These are phyloP conservation scores for Quadriops clusia DNA, from an alignment of 2,888 invertebrate genomes.

Conservation along the genomic window DNA sequence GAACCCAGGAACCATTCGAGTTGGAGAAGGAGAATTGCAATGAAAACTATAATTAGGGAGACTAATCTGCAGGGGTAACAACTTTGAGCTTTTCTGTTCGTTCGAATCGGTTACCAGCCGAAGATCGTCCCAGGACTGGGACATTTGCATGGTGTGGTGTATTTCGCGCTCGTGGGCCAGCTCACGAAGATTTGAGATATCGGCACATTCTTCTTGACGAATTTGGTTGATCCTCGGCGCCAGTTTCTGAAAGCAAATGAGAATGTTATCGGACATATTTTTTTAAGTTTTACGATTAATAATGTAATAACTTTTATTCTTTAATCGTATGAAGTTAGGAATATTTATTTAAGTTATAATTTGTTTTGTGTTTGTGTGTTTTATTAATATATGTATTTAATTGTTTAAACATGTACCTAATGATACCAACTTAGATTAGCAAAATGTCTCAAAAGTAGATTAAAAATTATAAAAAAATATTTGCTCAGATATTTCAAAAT, in stretches of 20 bases:
- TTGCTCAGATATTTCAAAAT: too few relatives aligned
- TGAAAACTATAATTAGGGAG: constrained; percentile 33
- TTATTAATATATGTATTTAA: too few relatives aligned
- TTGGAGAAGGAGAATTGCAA: constrained; percentile 34
- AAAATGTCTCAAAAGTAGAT: too few relatives aligned
- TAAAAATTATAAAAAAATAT: too few relatives aligned
- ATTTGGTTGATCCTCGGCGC: constrained; percentile 82
- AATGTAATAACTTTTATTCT: too few relatives aligned
- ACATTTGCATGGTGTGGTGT: constrained; percentile 86
- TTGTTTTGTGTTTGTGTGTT: too few relatives aligned
- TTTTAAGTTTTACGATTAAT: too few relatives aligned
- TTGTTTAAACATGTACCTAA: too few relatives aligned
- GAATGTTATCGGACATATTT: constrained; percentile 51
- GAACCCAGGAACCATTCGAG: constrained; percentile 28
- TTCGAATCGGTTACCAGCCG: constrained; percentile 38
- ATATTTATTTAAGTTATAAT: too few relatives aligned
- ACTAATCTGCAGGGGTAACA: constrained; percentile 38
- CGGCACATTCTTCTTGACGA: constrained; percentile 78
- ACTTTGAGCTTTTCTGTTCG: constrained; percentile 29
- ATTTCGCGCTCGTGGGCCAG: constrained; percentile 86
- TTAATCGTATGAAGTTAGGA: constrained; percentile 26
- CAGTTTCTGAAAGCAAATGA: too few relatives aligned
- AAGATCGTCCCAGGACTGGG: constrained; percentile 89
- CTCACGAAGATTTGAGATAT: constrained; percentile 69
- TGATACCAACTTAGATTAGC: too few relatives aligned